Evolutionary conservation across 2,888 invertebrate genomes (phyloP), one percentile per base, ranked within the genome.

Genomic region (Cephus pulcher): DNA sequence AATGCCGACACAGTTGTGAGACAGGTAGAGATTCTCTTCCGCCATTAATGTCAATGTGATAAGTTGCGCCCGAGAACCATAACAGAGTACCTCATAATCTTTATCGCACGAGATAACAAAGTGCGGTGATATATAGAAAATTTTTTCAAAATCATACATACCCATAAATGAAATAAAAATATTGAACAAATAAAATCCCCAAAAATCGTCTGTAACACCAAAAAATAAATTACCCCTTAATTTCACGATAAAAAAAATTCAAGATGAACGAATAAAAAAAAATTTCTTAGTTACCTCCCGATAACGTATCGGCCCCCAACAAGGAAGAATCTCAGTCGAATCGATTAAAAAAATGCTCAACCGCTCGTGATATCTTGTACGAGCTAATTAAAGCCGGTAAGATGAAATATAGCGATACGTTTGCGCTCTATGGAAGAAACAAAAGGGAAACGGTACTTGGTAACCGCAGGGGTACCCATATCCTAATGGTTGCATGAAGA

Each of bases 401-500:
- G 74, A 74, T 74, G 74, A 74, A 74, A 74, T 37, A 33, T 75
- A 40, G 40, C 37, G 83, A 83, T 83, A 83, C 78, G 75, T 77
- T 73, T 77, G 75, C 74, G 74, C 75, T 35, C 68, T 69, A 76
- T 79, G 78, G 74, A 30, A 77, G 80, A 80, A 81, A 82, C 80
- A 82, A 84, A 84, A 84, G 82, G 76, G 81, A 78, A 82, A 79
- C 81, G 79, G 76, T 79, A 79, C 74, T 35, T 69, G 74, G 75
- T 33, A 30, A 70, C 70, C 56, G 33, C 23, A 75, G 69, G 73
- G 34, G 37, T 73, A 75, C 74, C 35, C 40, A 73, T 73, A 40
- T 32, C 74, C 73, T 34, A 73, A 40, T 40, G 40, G 40, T 15
- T 15, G 40, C 40, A 40, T 40, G 40, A 40, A 40, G 15, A 40